phyloP scores from a whole-genome alignment of 2,888 invertebrate species.

The Acholoe squamosa region DNA sequence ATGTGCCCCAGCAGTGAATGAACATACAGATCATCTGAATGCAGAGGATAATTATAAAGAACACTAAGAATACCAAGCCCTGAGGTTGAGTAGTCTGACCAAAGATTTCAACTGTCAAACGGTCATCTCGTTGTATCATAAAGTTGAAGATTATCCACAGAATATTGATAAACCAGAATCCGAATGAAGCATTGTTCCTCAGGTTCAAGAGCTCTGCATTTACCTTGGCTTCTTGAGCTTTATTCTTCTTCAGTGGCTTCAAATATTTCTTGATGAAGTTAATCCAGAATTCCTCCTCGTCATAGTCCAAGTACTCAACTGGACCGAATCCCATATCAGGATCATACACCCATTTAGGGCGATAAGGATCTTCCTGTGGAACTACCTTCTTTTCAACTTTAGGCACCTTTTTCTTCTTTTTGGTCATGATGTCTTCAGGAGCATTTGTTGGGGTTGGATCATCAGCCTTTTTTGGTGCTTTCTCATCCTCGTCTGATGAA shows the following conservation, averaged over 20 bases:
- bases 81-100: conserved; percentile 68
- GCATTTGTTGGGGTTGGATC: background rate
- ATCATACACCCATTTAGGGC: conserved; percentile 65
- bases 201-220: conserved; percentile 90
- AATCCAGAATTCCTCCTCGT: conserved; percentile 96
- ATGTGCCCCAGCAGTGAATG: conserved; percentile 80
- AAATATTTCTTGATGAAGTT: conserved; percentile 95
- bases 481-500: background rate
- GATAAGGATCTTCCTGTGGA: conserved; percentile 59
- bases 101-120: conserved; percentile 26
- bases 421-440: background rate
- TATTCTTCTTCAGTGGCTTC: conserved; percentile 95
- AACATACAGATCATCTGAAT: conserved; percentile 80
- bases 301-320: conserved; percentile 72
- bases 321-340: conserved; percentile 57
- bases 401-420: background rate
- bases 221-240: conserved; percentile 84
- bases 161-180: conserved; percentile 98
- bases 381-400: background rate
- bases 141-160: conserved; percentile 94
- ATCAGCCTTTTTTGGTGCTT: background rate
- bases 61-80: conserved; percentile 78
- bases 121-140: conserved; percentile 73
- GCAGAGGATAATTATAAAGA: conserved; percentile 75
- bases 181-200: conserved; percentile 89